Base-by-base conservation (phyloP, 2,113 vertebrate species). In the Nasalis larvatus region DNA sequence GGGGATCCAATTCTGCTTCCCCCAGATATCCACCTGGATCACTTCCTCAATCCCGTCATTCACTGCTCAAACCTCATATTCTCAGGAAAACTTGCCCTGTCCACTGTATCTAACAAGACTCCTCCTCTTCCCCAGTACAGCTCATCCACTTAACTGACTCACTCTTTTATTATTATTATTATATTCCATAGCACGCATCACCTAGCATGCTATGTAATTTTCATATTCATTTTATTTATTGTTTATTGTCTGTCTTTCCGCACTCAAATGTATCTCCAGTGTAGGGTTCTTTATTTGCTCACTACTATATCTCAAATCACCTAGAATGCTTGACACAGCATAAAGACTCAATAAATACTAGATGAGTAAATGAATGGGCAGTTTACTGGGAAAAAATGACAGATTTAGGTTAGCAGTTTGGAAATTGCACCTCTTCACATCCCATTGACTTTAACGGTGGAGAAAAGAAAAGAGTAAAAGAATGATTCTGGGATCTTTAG, bases 81-180 rank as follows among this genome's bases (percentile, higher is more conserved):
- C 35, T n/a, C 21, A 86, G 68, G 32, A 30, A 88, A 45, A 13
- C 63, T 23, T 11, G 4, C 45, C 37, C n/a, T 82, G 6, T 7
- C 40, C 4, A 32, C 49, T 0, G 0, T 13, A 21, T 23, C 25
- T 21, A 25, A 69, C n/a, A 37, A 27, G 18, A 1, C 16, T 0
- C 14, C 20, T n/a, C 11, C 7, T 6, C 9, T 73, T 58, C 23
- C 17, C 49, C 27, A 21, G 4, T 4, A 35, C 10, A 52, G 16
- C 13, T 20, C 35, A 32, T 71, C 37, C 8, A 56, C 32, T 85
- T 14, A 32, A 6, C 78, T 2, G 8, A 12, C 6, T 68, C 35
- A 13, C n/a, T 1, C 7, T 68, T n/a, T 35, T 35, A 4, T 49
- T 49, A 49, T 49, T 49, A 49, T 47, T 7, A n/a, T 40, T 35